A percentile compares a stretch with the other conserved stretches of the same genome.
Conservation (phyloP, 2,797 vertebrate species). For the Falco columbarius region DNA sequence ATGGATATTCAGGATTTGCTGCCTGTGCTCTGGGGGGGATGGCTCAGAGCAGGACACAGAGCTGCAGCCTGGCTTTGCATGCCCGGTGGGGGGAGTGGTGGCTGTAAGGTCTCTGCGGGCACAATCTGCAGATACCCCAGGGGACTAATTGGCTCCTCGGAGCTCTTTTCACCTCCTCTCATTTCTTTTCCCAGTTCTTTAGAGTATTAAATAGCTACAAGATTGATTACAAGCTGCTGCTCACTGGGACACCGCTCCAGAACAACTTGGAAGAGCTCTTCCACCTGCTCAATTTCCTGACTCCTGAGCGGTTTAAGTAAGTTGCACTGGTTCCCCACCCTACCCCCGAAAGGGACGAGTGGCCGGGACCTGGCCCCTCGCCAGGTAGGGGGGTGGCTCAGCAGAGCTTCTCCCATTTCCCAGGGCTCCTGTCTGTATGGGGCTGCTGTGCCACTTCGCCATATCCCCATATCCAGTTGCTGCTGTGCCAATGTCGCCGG, state of each 20-base stretch:
- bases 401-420: not conserved
- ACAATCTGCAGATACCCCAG: not conserved
- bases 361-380: not conserved
- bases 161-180: not conserved
- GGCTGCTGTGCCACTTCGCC: not conserved
- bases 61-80: not conserved
- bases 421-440: not conserved
- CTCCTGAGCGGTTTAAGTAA: constrained; percentile 97
- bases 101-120: rapidly evolving
- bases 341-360: not conserved
- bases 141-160: rapidly evolving
- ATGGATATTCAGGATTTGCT: not conserved
- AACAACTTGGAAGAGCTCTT: constrained; percentile 99
- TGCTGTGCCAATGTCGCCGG: not conserved
- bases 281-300: constrained; percentile 98
- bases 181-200: constrained; percentile 86
- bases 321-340: not conserved
- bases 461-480: no score
- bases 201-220: constrained; percentile 97
- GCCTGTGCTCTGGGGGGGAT: not conserved
- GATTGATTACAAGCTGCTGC: constrained; percentile 97
- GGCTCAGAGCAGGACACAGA: not conserved
- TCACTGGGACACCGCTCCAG: constrained; percentile 96
- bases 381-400: not conserved
- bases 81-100: not conserved